phyloP scores from a whole-genome alignment of 2,113 vertebrate genomes.

The Motacilla alba region DNA sequence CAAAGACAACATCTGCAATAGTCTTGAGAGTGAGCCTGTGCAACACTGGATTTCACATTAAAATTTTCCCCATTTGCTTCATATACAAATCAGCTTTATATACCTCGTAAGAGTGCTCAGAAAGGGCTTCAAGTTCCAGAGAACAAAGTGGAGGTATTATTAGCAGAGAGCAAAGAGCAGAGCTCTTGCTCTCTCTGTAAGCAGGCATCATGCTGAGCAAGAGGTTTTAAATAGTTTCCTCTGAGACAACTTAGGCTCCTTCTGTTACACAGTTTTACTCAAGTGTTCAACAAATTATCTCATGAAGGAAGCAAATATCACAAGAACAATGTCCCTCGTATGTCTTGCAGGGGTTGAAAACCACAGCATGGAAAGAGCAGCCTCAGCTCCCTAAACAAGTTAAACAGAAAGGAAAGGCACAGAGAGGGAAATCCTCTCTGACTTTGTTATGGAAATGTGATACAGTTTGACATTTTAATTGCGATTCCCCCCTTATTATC shows the following conservation, averaged over 20 bases:
- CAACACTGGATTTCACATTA: not conserved
- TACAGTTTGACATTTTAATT: slow-evolving; percentile 75
- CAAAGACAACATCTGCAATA: not conserved
- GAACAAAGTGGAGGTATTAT: not conserved
- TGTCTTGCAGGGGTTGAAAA: slow-evolving; percentile 39
- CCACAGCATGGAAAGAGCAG: slow-evolving; percentile 28
- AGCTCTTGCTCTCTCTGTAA: not conserved
- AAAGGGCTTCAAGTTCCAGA: not conserved
- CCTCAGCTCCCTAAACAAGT: slow-evolving; percentile 52
- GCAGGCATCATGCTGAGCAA: not conserved
- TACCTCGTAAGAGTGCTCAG: not conserved
- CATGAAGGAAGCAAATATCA: slow-evolving; percentile 53
- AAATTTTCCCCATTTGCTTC: not conserved
- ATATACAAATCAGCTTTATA: not conserved
- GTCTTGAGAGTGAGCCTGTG: not conserved
- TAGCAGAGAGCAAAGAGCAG: not conserved
- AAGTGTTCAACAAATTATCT: slow-evolving; percentile 60
- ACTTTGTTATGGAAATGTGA: slow-evolving; percentile 73
- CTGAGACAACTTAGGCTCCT: slow-evolving; percentile 35
- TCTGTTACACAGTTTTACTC: slow-evolving; percentile 57
- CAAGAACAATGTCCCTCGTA: slow-evolving; percentile 30
- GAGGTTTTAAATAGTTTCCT: slow-evolving; percentile 39
- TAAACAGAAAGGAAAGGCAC: slow-evolving; percentile 55
- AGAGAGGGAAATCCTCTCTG: slow-evolving; percentile 66
- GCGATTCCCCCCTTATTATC: slow-evolving; percentile 67